Evolutionary conservation across 2,797 vertebrate genomes (phyloP).

Genomic region (Hirundo rustica): DNA sequence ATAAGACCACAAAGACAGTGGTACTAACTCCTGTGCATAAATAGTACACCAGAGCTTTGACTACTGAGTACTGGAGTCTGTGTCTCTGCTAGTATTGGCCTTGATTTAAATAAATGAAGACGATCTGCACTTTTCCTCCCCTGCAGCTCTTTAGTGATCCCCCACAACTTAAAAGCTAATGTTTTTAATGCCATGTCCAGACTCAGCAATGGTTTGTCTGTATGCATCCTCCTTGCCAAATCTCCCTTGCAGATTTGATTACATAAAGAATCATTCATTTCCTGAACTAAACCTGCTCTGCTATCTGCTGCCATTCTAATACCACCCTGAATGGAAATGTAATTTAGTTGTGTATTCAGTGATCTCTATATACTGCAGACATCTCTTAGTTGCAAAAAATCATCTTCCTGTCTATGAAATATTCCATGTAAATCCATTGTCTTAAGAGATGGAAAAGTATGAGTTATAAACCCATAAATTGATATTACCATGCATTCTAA

Average conservation of each 20-base stretch:
- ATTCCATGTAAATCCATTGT: background rate
- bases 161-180: background rate
- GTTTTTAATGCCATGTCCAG: background rate
- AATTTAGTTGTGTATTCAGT: background rate
- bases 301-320: slow-evolving; percentile 44
- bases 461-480: background rate
- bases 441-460: background rate
- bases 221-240: background rate
- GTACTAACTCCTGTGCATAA: background rate
- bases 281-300: slow-evolving; percentile 22
- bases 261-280: slow-evolving; percentile 19
- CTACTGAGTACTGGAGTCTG: background rate
- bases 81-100: background rate
- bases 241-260: slow-evolving; percentile 34
- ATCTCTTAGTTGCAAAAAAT: background rate
- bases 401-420: background rate
- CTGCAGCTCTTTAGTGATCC: background rate
- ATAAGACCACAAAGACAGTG: background rate
- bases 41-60: background rate
- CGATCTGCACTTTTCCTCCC: background rate
- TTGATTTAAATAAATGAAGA: background rate
- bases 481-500: background rate
- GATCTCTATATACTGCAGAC: background rate
- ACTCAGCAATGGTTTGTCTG: background rate
- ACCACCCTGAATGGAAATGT: background rate